A percentile compares a stretch with the other conserved stretches of the same genome.
phyloP scores from a whole-genome alignment of 2,113 vertebrate genomes.

The Gymnarchus niloticus region DNA sequence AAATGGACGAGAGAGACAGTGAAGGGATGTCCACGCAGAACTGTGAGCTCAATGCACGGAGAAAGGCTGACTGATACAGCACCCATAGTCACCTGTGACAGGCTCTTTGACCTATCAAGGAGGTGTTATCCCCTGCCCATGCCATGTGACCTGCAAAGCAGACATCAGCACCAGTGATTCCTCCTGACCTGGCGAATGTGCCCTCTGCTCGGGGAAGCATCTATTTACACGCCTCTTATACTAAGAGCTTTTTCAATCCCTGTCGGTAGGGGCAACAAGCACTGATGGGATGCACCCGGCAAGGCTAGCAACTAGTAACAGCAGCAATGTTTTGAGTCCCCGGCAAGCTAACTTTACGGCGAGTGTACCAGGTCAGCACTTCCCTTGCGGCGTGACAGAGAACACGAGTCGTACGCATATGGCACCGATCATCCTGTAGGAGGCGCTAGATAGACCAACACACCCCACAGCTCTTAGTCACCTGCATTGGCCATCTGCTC shows the following conservation, averaged over 20 bases:
- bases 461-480: slow-evolving; percentile 38
- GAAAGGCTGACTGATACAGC: slow-evolving; percentile 40
- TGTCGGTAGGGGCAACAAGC: not conserved
- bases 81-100: slow-evolving; percentile 64
- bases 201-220: slow-evolving; percentile 41
- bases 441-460: not conserved
- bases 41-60: slow-evolving; percentile 34
- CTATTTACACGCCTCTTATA: not conserved
- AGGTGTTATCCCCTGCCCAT: slow-evolving; percentile 51
- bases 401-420: not conserved
- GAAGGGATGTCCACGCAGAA: slow-evolving; percentile 43
- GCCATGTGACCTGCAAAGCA: slow-evolving; percentile 61
- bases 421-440: not conserved
- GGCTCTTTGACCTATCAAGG: slow-evolving; percentile 56
- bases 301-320: not conserved
- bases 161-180: slow-evolving; percentile 57
- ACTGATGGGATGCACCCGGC: not conserved
- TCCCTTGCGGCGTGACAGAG: not conserved
- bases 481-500: slow-evolving; percentile 71
- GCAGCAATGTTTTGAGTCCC: not conserved
- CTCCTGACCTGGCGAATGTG: slow-evolving; percentile 45
- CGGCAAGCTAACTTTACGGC: not conserved
- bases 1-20: not conserved
- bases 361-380: not conserved
- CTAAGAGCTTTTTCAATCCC: too few relatives aligned